Percentiles rank a stretch among this genome's conserved stretches.
Conservation (phyloP, 2,888 invertebrate genomes). For the Drosophila nigritarsus region DNA sequence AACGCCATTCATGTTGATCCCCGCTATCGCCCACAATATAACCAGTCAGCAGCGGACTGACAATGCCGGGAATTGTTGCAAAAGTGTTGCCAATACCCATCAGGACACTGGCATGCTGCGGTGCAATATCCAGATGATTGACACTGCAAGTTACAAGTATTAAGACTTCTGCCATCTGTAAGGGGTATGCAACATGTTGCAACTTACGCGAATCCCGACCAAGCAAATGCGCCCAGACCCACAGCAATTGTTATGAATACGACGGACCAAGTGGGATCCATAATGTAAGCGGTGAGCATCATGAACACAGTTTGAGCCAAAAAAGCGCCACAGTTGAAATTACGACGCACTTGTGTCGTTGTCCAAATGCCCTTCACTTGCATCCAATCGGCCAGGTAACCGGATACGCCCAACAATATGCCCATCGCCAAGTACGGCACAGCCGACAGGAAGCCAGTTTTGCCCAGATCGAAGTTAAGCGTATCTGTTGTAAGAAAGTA, state of each 20-base stretch:
- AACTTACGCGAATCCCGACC: constrained; percentile 94
- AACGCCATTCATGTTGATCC: constrained; percentile 90
- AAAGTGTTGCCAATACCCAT: constrained; percentile 97
- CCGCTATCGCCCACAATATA: constrained; percentile 89
- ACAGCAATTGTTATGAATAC: constrained; percentile 94
- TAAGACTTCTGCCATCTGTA: background rate
- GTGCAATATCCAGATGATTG: constrained; percentile 95
- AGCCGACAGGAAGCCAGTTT: constrained; percentile 93
- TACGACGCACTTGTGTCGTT: constrained; percentile 90
- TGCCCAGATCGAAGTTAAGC: constrained; percentile 89
- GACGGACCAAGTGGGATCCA: constrained; percentile 89
- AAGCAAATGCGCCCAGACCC: constrained; percentile 95
- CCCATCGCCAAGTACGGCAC: constrained; percentile 96
- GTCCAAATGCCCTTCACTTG: constrained; percentile 88
- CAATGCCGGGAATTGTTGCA: constrained; percentile 95
- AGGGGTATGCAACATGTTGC: background rate
- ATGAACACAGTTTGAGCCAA: constrained; percentile 93
- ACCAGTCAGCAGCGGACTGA: constrained; percentile 94
- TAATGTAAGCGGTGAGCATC: constrained; percentile 91
- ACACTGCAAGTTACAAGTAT: constrained; percentile 86
- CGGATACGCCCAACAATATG: constrained; percentile 91
- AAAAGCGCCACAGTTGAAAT: constrained; percentile 91
- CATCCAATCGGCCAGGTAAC: constrained; percentile 93
- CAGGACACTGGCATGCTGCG: constrained; percentile 94
- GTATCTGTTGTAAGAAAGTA: constrained; percentile 87